phyloP scores from a whole-genome alignment of 2,797 vertebrate genomes.

The Melanotaenia trifasciata region DNA sequence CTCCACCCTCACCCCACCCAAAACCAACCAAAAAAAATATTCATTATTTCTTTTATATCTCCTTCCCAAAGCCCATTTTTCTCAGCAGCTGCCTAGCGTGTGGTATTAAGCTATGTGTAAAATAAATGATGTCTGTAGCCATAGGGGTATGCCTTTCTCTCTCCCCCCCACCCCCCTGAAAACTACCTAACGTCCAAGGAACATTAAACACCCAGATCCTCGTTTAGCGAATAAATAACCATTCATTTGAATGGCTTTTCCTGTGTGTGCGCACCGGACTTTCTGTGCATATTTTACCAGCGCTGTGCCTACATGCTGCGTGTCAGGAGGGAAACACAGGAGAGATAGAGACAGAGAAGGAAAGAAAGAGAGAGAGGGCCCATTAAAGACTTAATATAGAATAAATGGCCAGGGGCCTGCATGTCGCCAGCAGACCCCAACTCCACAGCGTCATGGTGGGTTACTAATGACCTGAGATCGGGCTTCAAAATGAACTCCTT shows the following conservation, averaged over 20 bases:
- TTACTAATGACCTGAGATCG: slow-evolving; percentile 99
- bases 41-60: slow-evolving; percentile 82
- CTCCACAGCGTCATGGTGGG: slow-evolving; percentile 95
- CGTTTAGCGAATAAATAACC: slow-evolving; percentile 99
- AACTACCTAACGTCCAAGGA: slow-evolving; percentile 99
- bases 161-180: slow-evolving; percentile 91
- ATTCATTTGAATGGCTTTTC: slow-evolving; percentile 97
- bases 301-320: slow-evolving; percentile 76
- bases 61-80: slow-evolving; percentile 87
- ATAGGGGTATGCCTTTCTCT: slow-evolving; percentile 89
- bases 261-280: slow-evolving; percentile 87
- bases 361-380: slow-evolving; percentile 82
- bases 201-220: slow-evolving; percentile 99
- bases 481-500: slow-evolving; percentile 98
- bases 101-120: slow-evolving; percentile 98
- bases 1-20: slow-evolving; percentile 5
- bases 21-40: slow-evolving; percentile 57
- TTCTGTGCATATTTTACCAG: slow-evolving; percentile 95
- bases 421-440: slow-evolving; percentile 94
- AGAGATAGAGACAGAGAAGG: slow-evolving; percentile 31
- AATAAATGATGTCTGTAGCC: slow-evolving; percentile 99
- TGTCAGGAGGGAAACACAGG: slow-evolving; percentile 63
- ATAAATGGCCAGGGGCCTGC: slow-evolving; percentile 99
- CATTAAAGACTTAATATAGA: slow-evolving; percentile 99
- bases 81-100: slow-evolving; percentile 93